Evolutionary conservation across 2,113 vertebrate species (phyloP).

Genomic region (Passer montanus): DNA sequence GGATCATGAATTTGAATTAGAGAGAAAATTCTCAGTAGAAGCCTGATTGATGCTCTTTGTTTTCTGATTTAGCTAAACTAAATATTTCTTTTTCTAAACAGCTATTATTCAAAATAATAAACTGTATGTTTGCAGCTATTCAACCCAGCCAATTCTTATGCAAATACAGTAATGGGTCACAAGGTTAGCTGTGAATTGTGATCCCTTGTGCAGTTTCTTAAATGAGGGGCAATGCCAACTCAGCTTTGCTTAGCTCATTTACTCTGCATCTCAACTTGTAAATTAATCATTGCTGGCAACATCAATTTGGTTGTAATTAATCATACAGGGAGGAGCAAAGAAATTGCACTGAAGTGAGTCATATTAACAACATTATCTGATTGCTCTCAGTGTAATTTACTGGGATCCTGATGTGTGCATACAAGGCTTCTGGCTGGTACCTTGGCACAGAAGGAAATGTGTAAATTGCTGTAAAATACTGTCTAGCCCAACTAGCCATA

Average conservation of each 20-base stretch:
- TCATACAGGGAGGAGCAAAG: conserved; percentile 74
- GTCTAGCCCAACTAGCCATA: not conserved
- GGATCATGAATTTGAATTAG: not conserved
- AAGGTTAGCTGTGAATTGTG: conserved; percentile 24
- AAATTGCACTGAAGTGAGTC: conserved; percentile 69
- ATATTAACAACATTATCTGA: conserved; percentile 74
- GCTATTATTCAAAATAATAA: conserved; percentile 12
- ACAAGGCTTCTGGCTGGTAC: conserved; percentile 43
- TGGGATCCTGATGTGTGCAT: conserved; percentile 59
- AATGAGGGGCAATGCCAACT: conserved; percentile 67
- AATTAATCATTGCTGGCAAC: conserved; percentile 81
- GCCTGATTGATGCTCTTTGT: not conserved
- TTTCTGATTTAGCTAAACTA: not conserved
- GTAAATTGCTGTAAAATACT: conserved; percentile 14
- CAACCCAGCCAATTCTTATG: conserved; percentile 14
- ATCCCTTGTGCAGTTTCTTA: conserved; percentile 62
- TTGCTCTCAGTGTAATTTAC: conserved; percentile 72
- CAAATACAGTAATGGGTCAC: conserved; percentile 4
- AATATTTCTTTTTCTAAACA: not conserved
- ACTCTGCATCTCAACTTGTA: conserved; percentile 72
- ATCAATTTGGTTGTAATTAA: conserved; percentile 81
- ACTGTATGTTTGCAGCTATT: conserved; percentile 9
- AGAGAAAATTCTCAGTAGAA: not conserved
- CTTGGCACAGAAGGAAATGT: conserved; percentile 15
- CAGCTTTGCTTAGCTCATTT: conserved; percentile 77